Evolutionary conservation across 2,797 vertebrate species (phyloP).

Genomic region (Aeoliscus strigatus): DNA sequence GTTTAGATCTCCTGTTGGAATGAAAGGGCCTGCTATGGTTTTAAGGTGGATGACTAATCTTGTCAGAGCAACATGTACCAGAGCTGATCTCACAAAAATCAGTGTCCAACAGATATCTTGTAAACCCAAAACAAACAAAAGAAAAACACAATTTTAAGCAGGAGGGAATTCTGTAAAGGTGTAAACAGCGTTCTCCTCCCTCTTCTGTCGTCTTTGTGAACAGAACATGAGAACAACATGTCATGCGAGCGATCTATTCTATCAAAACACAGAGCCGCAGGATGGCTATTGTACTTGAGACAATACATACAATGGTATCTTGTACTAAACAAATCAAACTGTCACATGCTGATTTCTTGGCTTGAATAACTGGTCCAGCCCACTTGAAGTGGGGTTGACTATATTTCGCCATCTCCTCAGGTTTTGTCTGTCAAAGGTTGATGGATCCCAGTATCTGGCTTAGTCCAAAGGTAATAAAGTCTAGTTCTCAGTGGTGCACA

Average conservation of each 20-base stretch:
- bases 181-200: background rate
- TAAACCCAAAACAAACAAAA: too few relatives aligned
- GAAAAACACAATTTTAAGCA: slow-evolving; percentile 1
- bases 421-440: too few relatives aligned
- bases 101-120: slow-evolving; percentile 11
- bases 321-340: slow-evolving; percentile 21
- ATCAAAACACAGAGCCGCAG: slow-evolving; percentile 20
- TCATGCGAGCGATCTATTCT: slow-evolving; percentile 11
- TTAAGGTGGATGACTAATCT: slow-evolving; percentile 18
- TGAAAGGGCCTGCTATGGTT: slow-evolving; percentile 30
- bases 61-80: slow-evolving; percentile 28
- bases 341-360: slow-evolving; percentile 13
- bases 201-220: slow-evolving; percentile 9
- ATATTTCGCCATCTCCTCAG: slow-evolving; percentile 8
- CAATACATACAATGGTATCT: slow-evolving; percentile 29
- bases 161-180: slow-evolving; percentile 3
- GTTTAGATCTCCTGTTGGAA: slow-evolving; percentile 25
- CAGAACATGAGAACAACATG: slow-evolving; percentile 33
- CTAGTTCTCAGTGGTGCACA: background rate
- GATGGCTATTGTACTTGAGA: slow-evolving; percentile 23
- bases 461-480: background rate
- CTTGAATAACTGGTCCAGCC: background rate
- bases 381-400: background rate
- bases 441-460: too few relatives aligned
- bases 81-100: slow-evolving; percentile 9